Evolutionary conservation across 2,888 invertebrate genomes (phyloP).

Genomic region (Cotesia congregata): DNA sequence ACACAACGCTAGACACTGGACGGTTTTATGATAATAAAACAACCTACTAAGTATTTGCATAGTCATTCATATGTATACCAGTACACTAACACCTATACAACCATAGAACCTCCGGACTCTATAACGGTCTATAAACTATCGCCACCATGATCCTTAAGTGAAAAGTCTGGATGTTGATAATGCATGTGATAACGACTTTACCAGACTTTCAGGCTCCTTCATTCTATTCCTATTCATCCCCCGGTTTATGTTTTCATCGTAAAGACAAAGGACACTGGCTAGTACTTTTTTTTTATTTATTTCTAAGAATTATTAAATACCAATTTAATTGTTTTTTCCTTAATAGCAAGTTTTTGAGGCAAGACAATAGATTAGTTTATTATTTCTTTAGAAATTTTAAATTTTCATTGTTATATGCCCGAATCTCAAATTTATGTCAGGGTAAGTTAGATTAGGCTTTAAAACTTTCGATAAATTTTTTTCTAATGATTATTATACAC

Average conservation of each 20-base stretch:
- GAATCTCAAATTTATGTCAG: too few relatives aligned
- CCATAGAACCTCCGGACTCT: slow-evolving; percentile 14
- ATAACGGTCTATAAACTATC: slow-evolving; percentile 22
- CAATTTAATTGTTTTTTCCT: too few relatives aligned
- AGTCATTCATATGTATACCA: slow-evolving; percentile 55
- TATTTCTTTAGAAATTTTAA: too few relatives aligned
- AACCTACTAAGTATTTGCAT: slow-evolving; percentile 50
- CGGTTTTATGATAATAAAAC: slow-evolving; percentile 58
- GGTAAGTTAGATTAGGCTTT: too few relatives aligned
- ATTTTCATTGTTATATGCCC: too few relatives aligned
- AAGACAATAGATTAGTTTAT: too few relatives aligned
- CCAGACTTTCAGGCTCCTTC: not conserved
- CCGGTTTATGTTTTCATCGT: slow-evolving; percentile 2
- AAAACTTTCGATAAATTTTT: too few relatives aligned
- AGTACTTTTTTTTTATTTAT: too few relatives aligned
- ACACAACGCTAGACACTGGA: slow-evolving; percentile 31
- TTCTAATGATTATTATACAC: too few relatives aligned
- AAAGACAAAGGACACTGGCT: not conserved
- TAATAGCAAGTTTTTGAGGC: too few relatives aligned
- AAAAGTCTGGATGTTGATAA: slow-evolving; percentile 16
- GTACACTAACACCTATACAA: too few relatives aligned
- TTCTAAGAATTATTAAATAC: too few relatives aligned
- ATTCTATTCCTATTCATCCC: not conserved
- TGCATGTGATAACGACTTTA: not conserved
- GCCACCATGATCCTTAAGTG: slow-evolving; percentile 15